Evolutionary conservation across 2,797 vertebrate genomes (phyloP).

Genomic region (Pseudotriccus pelzelni): DNA sequence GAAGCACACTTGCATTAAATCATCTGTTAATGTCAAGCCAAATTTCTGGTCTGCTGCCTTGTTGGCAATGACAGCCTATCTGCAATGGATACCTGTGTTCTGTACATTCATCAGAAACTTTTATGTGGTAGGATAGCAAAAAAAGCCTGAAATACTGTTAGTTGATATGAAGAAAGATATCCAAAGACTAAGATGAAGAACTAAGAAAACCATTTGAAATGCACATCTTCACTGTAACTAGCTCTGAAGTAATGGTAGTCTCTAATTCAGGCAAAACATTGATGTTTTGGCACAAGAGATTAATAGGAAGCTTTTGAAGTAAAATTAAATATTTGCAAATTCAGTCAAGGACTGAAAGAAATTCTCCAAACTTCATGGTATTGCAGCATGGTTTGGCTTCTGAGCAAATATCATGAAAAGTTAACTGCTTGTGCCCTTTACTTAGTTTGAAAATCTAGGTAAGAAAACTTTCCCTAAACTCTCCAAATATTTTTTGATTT

Average conservation of each 20-base stretch:
- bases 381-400: background rate
- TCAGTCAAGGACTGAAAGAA: background rate
- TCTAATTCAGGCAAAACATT: background rate
- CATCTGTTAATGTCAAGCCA: background rate
- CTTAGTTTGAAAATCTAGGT: background rate
- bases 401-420: background rate
- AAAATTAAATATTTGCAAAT: background rate
- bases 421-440: background rate
- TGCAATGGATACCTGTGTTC: background rate
- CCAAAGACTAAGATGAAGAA: background rate
- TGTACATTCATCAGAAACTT: background rate
- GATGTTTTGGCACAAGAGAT: background rate
- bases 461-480: background rate
- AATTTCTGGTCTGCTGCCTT: background rate
- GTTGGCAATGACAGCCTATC: background rate
- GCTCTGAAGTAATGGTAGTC: background rate
- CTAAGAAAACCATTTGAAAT: background rate
- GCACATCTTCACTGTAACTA: background rate
- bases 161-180: background rate
- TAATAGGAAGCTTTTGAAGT: background rate
- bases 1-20: slow-evolving; percentile 25
- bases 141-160: background rate
- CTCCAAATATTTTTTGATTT: background rate
- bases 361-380: background rate
- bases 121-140: background rate